Percentiles rank a stretch among this genome's conserved stretches.
Conservation (phyloP, 2,888 invertebrate species). For the Augochlorella aurata region DNA sequence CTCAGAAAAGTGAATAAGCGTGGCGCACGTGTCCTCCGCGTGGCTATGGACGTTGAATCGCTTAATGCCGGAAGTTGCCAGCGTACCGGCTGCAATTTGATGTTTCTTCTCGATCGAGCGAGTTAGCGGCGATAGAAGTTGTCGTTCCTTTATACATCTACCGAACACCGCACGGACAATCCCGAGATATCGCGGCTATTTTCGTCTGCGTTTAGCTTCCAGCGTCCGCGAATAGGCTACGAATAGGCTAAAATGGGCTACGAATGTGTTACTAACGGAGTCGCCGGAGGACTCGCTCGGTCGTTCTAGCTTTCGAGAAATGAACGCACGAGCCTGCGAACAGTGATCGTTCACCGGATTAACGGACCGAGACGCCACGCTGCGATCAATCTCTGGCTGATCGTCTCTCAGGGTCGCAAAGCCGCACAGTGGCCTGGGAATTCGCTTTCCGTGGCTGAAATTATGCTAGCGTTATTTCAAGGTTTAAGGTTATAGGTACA, state of each 20-base stretch:
- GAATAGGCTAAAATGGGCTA: too few species aligned
- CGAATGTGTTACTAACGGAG: neutral
- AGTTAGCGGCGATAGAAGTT: neutral
- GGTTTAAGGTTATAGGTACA: too few species aligned
- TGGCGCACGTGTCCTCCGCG: conserved; percentile 20
- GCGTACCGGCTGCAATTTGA: conserved; percentile 38
- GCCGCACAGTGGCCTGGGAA: neutral
- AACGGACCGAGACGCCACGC: neutral
- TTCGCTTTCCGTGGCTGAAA: too few species aligned
- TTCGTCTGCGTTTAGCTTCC: too few species aligned
- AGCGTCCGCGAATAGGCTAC: too few species aligned
- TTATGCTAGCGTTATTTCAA: too few species aligned
- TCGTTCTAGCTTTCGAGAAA: neutral
- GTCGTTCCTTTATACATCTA: neutral
- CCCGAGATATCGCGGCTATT: neutral
- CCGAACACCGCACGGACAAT: neutral
- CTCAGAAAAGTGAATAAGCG: neutral
- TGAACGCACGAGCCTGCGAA: neutral
- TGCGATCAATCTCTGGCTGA: neutral
- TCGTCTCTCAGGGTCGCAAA: neutral
- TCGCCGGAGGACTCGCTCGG: neutral
- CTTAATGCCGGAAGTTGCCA: conserved; percentile 47
- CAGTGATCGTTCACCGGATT: neutral
- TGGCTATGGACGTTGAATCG: conserved; percentile 12
- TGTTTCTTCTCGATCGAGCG: conserved; percentile 28